Base-by-base conservation (phyloP, 2,888 invertebrate species). In the Drosophila neutralis region DNA sequence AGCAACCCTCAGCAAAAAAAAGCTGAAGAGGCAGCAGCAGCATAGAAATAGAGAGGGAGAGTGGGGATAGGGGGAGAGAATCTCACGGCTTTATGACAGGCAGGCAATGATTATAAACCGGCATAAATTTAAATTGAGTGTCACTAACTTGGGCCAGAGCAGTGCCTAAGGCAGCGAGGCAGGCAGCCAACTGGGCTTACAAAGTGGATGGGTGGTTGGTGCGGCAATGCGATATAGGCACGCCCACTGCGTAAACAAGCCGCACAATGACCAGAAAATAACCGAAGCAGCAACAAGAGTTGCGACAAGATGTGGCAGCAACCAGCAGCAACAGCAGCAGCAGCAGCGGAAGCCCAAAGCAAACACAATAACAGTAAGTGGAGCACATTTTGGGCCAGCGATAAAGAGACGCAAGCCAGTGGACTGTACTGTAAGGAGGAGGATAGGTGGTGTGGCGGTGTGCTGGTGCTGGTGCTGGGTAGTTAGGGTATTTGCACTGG, bases 71-170 rank as follows among this genome's bases (percentile, higher is more conserved):
- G 4, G 27, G 36, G 7, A 18, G 49, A 69, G 60, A 62, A 62
- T 68, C 69, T 72, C 78, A 79, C 74, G 73, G 76, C 79, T 77
- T 74, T 78, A 77, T 75, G 77, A 79, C 74, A 77, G 71, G 68
- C 80, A 68, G 80, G 71, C 82, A 82, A 82, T 83, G 80, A 82
- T 83, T 83, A 83, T 81, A 81, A 83, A 79, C 81, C 79, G 83
- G 83, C 83, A 83, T 83, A 83, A 83, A 83, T 83, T 83, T 83
- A 83, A 83, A 83, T 83, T 83, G 83, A 83, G 83, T 83, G 83
- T 83, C 83, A 83, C 83, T 77, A 82, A 82, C 81, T 83, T 78
- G 82, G 63, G 36, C 59, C 69, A 66, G 59, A 69, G 71, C 48
- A 62, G 67, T 64, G 72, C 78, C 76, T 61, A 40, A 56, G 56